Conservation (phyloP, 2,888 invertebrate species). For the Bugulina stolonifera region DNA sequence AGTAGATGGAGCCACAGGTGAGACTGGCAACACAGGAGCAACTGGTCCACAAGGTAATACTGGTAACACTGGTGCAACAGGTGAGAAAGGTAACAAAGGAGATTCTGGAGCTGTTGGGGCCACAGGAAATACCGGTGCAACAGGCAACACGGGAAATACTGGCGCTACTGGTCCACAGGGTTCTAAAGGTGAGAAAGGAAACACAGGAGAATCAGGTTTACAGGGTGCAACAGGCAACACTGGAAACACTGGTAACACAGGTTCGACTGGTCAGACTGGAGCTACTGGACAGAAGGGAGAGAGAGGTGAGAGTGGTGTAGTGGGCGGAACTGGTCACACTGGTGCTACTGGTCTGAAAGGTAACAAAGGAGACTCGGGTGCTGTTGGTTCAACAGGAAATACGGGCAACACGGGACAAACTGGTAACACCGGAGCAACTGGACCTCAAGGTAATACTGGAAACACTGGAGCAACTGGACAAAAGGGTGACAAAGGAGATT, state of each 20-base stretch:
- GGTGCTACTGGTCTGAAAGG: constrained; percentile 7
- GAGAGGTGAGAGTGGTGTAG: neutral
- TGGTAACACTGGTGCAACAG: constrained; percentile 19
- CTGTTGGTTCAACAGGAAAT: constrained; percentile 5
- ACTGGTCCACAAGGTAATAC: constrained; percentile 27
- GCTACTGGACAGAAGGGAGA: constrained; percentile 8
- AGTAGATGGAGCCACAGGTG: neutral
- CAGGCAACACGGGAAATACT: constrained; percentile 26
- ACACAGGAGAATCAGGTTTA: constrained; percentile 24
- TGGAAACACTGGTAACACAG: constrained; percentile 27
- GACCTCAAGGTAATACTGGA: constrained; percentile 29
- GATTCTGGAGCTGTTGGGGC: constrained; percentile 26
- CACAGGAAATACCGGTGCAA: constrained; percentile 27
- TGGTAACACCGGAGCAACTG: constrained; percentile 29
- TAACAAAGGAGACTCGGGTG: constrained; percentile 10
- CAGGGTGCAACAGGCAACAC: constrained; percentile 25
- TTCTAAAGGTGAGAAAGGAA: neutral
- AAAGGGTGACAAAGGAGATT: constrained; percentile 28
- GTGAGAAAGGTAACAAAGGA: constrained; percentile 1
- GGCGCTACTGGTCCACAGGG: constrained; percentile 25
- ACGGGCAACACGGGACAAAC: constrained; percentile 22
- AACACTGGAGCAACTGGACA: constrained; percentile 26
- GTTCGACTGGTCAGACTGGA: constrained; percentile 28
- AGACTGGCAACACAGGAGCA: constrained; percentile 1
- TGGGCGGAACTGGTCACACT: neutral